Evolutionary conservation across 2,797 vertebrate species (phyloP), one percentile per base, ranked within the genome.

Genomic region (Tarsius wallacei): DNA sequence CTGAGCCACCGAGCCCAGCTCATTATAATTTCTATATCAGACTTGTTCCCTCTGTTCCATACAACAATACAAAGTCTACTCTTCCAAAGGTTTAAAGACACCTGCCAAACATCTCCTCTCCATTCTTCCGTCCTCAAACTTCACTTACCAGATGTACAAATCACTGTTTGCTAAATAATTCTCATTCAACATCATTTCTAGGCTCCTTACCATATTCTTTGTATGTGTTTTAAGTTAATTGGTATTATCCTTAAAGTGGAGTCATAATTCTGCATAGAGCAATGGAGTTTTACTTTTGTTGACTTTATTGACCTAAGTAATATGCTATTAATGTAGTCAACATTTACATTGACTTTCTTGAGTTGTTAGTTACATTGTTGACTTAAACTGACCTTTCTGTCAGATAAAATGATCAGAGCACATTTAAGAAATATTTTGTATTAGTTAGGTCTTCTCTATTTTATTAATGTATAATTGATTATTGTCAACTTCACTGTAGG

Each of bases 271-370:
- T 91, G 8, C 66, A 49, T 85, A 49, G 22, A 26, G 74, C 68
- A 90, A 59, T 26, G 19, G 47, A 91, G 78, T 86, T 97, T 86
- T 57, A 87, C 82, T 90, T 97, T 92, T 76, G 68, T 93, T 97
- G 53, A 94, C 66, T 93, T 97, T 93, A 95, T 74, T 96, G 90
- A 80, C 83, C 78, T 70, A 78, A 82, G 36, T 88, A 93, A 80
- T 93, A 94, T 5, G 70, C 21, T 83, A 66, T 94, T 96, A 95
- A 96, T 78, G 73, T 24, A 88, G 94, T 89, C 89, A 96, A 89
- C 74, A 96, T 96, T 97, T 93, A 96, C 53, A 89, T 14, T 78
- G 92, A 71, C 31, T 87, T 92, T 96, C 88, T 93, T 77, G 88
- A 90, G 73, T 68, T 22, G 82, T 80, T 85, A 91, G 70, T 51